Evolutionary conservation across 1,140 invertebrate species (phyloP).

Genomic region (Lycorma delicatula): DNA sequence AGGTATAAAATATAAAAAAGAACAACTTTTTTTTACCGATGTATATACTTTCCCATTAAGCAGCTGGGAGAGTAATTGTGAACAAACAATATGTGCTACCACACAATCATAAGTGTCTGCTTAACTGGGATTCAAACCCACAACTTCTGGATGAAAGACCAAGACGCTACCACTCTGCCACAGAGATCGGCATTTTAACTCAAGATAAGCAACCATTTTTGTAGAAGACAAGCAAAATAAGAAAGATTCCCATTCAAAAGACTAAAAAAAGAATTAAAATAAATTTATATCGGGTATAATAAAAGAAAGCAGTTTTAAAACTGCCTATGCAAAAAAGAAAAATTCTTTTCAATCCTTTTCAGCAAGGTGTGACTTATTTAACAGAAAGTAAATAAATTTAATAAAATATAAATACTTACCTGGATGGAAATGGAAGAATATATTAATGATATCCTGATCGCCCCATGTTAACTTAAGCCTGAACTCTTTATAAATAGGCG

Average conservation of each 20-base stretch:
- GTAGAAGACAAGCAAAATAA: background rate
- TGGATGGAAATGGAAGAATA: constrained; percentile 86
- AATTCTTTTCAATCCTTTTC: background rate
- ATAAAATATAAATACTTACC: constrained; percentile 37
- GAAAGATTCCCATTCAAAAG: constrained; percentile 4
- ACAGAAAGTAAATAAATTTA: constrained; percentile 2
- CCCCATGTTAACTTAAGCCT: constrained; percentile 86
- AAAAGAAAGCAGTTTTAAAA: background rate
- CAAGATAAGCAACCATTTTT: background rate
- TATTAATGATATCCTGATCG: constrained; percentile 97
- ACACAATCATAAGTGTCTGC: no score
- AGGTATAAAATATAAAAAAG: no score
- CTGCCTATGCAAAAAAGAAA: background rate
- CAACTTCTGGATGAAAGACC: no score
- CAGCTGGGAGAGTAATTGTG: no score
- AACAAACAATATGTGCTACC: no score
- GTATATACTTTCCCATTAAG: no score
- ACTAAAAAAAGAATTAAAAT: background rate
- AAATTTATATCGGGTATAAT: background rate
- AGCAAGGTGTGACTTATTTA: background rate
- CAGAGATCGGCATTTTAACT: no score
- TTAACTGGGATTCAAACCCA: no score
- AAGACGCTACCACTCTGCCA: no score
- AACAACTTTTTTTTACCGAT: no score
- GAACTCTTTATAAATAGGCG: constrained; percentile 77